Evolutionary conservation across 1,140 invertebrate species (phyloP), one percentile per base, ranked within the genome.

Genomic region (Plectrocnemia conspersa): DNA sequence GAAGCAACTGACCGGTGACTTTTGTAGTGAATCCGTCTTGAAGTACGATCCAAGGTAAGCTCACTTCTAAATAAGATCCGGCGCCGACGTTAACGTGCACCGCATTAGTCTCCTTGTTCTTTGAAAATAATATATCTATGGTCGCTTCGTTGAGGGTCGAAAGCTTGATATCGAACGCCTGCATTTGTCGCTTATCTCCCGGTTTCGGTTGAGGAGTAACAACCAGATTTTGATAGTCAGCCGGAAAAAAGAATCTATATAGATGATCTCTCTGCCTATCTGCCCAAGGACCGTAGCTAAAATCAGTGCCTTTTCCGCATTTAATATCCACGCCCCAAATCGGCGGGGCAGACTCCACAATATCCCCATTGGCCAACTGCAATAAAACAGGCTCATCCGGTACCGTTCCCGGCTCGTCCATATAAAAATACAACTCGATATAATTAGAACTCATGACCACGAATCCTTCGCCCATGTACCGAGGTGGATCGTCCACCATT

Each of bases 401-500:
- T 3, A 94, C 92, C 32, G 93, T 62, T 1, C 87, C 88, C 32
- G 93, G 86, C 72, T 97, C 91, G 72, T 98, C 94, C 88, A 95
- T 92, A 64, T 96, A 97, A 69, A 93, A 96, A 71, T 97, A 97
- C 19, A 97, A 74, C 67, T 97, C 90, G 57, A 97, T 87, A 65
- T 90, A 86, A 69, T 96, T 97, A 2, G 92, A 93, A 67, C 93
- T 94, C 72, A 98, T 82, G 6, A 99, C 82, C 6, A 97, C 94
- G 75, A 98, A 99, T 2, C 95, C 96, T 76, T 98, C 93, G 15
- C 93, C 94, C 94, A 98, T 98, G 62, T 89, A 96, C 25, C 96
- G 71, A 1, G 96, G 96, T 2, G 96, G 94, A 65, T 98, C 94
- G 74, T 98, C 94, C 2, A 88, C 81, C 74, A 93, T 83, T 2